Evolutionary conservation across 2,113 vertebrate species (phyloP).

Genomic region (Steatornis caripensis): DNA sequence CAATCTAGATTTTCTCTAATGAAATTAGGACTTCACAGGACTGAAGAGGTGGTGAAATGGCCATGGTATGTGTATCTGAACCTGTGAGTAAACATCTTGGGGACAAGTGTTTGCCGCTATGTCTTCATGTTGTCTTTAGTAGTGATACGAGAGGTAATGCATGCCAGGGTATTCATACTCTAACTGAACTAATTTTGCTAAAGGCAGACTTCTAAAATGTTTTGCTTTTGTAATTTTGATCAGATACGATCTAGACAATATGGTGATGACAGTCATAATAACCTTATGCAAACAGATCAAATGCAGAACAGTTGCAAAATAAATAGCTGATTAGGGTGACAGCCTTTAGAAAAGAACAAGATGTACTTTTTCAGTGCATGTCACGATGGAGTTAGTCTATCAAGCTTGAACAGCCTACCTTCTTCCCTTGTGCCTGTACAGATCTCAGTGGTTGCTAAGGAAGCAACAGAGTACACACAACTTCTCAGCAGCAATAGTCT

Average conservation of each 20-base stretch:
- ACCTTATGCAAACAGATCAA: neutral
- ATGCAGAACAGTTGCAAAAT: neutral
- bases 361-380: neutral
- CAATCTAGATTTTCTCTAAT: neutral
- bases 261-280: neutral
- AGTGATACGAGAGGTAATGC: neutral
- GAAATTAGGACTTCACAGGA: neutral
- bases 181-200: neutral
- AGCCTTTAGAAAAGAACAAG: neutral
- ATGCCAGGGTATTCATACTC: neutral
- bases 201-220: neutral
- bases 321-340: neutral
- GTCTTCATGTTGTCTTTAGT: neutral
- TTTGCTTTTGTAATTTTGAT: neutral
- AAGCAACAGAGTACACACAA: neutral
- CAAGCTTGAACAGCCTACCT: neutral
- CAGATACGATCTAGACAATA: neutral
- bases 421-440: neutral
- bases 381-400: neutral
- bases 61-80: neutral
- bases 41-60: neutral
- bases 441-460: neutral
- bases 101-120: neutral
- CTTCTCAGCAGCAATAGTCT: neutral
- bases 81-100: neutral